Conservation (phyloP, 2,113 vertebrate genomes). For the Naja naja region DNA sequence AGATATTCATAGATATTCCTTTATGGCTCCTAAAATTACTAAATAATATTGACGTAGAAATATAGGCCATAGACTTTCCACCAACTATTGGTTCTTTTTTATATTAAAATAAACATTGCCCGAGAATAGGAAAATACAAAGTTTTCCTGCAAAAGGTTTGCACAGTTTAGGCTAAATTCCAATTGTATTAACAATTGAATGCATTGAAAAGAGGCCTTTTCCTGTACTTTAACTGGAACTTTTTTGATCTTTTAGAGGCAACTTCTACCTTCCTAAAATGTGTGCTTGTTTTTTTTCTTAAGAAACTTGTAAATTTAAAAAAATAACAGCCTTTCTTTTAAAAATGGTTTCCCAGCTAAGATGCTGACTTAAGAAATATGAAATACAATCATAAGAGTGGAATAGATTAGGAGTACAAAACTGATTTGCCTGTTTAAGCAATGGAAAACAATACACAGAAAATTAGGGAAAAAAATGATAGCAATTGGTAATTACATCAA, state of each 20-base stretch:
- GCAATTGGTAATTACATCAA: not conserved
- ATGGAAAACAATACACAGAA: not conserved
- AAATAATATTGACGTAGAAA: not conserved
- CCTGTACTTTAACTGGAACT: conserved; percentile 9
- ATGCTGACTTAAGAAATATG: not conserved
- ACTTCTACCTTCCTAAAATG: not conserved
- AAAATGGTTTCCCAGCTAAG: not conserved
- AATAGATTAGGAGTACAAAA: not conserved
- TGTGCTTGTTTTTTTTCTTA: not conserved
- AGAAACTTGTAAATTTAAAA: not conserved
- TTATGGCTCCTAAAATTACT: not conserved
- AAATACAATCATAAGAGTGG: not conserved
- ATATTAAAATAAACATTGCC: not conserved
- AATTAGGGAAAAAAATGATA: not conserved
- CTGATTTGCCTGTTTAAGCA: not conserved
- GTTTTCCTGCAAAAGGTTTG: not conserved
- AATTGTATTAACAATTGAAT: conserved; percentile 21
- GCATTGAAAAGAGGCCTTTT: conserved; percentile 11
- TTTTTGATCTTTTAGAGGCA: not conserved
- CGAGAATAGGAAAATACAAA: not conserved
- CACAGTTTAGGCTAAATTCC: not conserved
- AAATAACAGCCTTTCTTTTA: not conserved
- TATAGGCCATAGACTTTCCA: not conserved
- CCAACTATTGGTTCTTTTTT: not conserved
- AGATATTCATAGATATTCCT: not conserved